Percentiles rank a stretch among this genome's conserved stretches.
These are phyloP conservation scores for Drosophila helvetica DNA, from an alignment of 2,888 invertebrate species.

Conservation along the genomic window DNA sequence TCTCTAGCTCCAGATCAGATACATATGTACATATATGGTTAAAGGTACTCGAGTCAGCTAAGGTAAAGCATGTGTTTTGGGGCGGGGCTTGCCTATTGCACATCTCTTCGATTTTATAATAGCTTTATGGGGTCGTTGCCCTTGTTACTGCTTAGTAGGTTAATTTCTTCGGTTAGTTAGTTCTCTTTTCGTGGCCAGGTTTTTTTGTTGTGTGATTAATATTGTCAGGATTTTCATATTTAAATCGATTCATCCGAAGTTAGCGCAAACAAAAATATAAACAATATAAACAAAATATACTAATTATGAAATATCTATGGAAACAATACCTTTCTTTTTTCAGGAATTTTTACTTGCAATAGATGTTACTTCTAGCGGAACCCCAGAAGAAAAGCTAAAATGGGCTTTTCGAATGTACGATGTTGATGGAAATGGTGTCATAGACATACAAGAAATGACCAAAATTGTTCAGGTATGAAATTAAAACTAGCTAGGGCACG, in stretches of 20 bases:
- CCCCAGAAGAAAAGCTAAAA: slow-evolving; percentile 98
- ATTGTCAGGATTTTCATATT: not conserved
- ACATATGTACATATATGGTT: not conserved
- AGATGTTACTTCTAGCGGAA: slow-evolving; percentile 98
- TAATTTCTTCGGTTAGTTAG: not conserved
- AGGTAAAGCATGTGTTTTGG: not conserved
- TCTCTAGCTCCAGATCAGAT: not conserved
- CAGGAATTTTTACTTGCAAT: slow-evolving; percentile 98
- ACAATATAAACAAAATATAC: not conserved
- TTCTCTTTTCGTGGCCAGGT: not conserved
- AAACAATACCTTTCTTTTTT: not conserved
- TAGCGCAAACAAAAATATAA: not conserved
- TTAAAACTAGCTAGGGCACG: not conserved
- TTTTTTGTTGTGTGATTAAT: not conserved
- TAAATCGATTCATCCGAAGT: not conserved
- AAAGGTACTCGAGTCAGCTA: not conserved
- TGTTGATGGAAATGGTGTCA: slow-evolving; percentile 98
- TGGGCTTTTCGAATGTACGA: slow-evolving; percentile 99
- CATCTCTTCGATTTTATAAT: not conserved
- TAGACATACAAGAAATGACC: slow-evolving; percentile 99
- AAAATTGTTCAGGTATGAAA: slow-evolving; percentile 96
- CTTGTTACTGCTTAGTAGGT: not conserved
- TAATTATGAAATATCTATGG: not conserved
- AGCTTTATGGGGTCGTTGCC: not conserved
- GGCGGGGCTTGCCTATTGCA: not conserved